Evolutionary conservation across 1,140 invertebrate species (phyloP), one percentile per base, ranked within the genome.

Genomic region (Phocides pigmalion): DNA sequence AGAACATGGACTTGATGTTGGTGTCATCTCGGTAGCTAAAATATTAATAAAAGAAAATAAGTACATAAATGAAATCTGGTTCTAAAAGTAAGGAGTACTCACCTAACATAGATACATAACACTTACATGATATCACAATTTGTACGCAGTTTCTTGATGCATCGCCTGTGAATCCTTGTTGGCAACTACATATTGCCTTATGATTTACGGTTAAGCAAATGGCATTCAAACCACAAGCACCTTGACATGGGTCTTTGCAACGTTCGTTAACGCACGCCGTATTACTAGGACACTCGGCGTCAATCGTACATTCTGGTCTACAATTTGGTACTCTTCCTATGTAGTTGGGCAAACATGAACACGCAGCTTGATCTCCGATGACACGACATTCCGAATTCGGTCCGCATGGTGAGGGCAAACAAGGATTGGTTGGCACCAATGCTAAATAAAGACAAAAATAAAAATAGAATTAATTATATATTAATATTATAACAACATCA

Each of bases 331-430:
- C 95, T 67, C 91, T 84, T 53, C 96, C 96, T 66, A 96, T 94
- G 70, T 95, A 96, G 58, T 96, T 95, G 4, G 94, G 91, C 41
- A 94, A 87, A 80, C 96, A 97, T 28, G 93, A 93, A 76, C 96
- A 97, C n/a, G 95, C 95, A 8, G 95, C 96, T 49, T 95, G 95
- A 25, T 94, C 94, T 68, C 95, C 95, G 68, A 94, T 94, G 75
- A 96, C 95, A 25, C 95, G 93, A 68, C 96, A 97, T 75, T 96
- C 94, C 3, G 96, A 95, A 76, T 96, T 96, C 3, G 95, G 95
- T 59, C 96, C 96, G 73, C 96, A 97, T 0, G 96, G 96, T 64
- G 95, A 95, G n/a, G 96, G 96, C 46, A 93, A 91, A 76, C 96
- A 97, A 15, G 90, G 90, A 62, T 92, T 84, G 12, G 75, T 78